Percentiles rank a stretch among this genome's conserved stretches.
Conservation (phyloP, 2,888 invertebrate species). For the Calameuta idolon region DNA sequence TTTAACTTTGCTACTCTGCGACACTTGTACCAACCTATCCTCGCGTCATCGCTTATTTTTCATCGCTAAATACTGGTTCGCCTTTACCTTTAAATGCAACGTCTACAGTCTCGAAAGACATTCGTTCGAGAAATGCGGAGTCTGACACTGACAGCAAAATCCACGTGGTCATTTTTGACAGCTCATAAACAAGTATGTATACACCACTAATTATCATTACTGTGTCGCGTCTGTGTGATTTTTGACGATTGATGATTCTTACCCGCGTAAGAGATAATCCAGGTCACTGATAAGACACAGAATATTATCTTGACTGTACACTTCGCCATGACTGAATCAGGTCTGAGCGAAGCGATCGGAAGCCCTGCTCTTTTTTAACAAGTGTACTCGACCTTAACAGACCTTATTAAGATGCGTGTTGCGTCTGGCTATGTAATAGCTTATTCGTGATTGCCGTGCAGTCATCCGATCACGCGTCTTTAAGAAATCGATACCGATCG, state of each 20-base stretch:
- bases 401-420: constrained; percentile 55
- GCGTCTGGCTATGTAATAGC: constrained; percentile 21
- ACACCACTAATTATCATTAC: neutral
- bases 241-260: constrained; percentile 12
- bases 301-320: constrained; percentile 27
- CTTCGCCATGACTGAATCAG: constrained; percentile 49
- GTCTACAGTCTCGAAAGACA: neutral
- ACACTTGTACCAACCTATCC: neutral
- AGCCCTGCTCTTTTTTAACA: constrained; percentile 61
- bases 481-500: neutral
- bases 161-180: neutral
- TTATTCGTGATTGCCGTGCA: constrained; percentile 15
- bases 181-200: neutral
- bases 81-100: neutral
- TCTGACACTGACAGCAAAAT: neutral
- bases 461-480: constrained; percentile 3
- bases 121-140: neutral
- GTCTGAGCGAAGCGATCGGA: constrained; percentile 45
- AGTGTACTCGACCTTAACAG: constrained; percentile 58
- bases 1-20: neutral
- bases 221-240: neutral
- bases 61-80: neutral
- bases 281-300: constrained; percentile 13
- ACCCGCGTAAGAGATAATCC: constrained; percentile 25
- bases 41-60: neutral